Percentiles rank a stretch among this genome's conserved stretches.
Evolutionary conservation across 1,140 invertebrate species (phyloP).

Genomic region (Pseudachorutes palmiensis): DNA sequence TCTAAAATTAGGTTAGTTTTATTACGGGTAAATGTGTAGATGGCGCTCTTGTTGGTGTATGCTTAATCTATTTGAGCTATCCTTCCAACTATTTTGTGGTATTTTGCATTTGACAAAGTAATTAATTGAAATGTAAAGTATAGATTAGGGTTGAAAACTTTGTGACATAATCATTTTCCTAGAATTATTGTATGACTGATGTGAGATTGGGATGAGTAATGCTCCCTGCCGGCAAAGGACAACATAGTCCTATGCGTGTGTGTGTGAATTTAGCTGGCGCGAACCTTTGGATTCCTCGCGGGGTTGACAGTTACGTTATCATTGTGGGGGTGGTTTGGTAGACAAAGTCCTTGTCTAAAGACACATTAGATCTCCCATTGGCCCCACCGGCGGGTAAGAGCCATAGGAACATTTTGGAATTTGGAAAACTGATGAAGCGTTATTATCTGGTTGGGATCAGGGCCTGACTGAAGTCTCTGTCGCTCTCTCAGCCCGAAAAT

Average conservation of each 20-base stretch:
- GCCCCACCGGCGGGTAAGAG: too few relatives aligned
- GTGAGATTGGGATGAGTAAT: constrained; percentile 11
- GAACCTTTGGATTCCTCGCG: not conserved
- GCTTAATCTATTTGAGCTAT: too few relatives aligned
- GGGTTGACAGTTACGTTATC: not conserved
- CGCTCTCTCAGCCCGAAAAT: constrained; percentile 4
- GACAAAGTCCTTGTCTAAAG: not conserved
- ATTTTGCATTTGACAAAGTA: too few relatives aligned
- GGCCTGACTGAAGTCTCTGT: not conserved
- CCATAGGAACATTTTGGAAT: constrained; percentile 27
- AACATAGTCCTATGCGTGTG: not conserved
- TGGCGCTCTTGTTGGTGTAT: too few relatives aligned
- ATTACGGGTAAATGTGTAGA: too few relatives aligned
- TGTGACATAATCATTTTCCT: not conserved
- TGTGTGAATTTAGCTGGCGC: not conserved
- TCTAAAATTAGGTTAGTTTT: too few relatives aligned
- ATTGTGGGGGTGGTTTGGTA: not conserved
- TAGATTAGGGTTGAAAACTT: not conserved
- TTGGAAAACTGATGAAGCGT: constrained; percentile 37
- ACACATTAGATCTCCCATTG: not conserved
- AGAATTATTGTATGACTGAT: not conserved
- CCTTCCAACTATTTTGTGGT: too few relatives aligned
- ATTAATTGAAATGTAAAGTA: not conserved
- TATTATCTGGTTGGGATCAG: constrained; percentile 31
- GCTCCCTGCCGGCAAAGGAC: not conserved